phyloP scores from a whole-genome alignment of 2,113 vertebrate species.

The Amphilophus citrinellus region DNA sequence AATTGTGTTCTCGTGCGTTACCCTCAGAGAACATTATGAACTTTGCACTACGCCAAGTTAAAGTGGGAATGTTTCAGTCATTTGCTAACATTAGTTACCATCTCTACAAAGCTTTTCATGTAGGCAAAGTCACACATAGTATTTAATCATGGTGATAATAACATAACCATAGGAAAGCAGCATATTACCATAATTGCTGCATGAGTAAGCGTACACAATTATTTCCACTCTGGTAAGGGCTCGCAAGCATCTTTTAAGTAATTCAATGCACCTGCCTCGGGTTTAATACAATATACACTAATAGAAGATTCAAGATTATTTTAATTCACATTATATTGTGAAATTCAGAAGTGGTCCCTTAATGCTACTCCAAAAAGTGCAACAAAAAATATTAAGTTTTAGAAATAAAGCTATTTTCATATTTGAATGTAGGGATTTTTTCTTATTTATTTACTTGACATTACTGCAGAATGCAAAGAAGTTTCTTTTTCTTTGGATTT shows the following conservation, averaged over 20 bases:
- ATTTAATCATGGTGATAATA: conserved; percentile 11
- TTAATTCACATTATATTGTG: neutral
- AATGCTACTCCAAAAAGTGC: neutral
- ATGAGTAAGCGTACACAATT: conserved; percentile 1
- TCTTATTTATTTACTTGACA: neutral
- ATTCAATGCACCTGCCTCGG: neutral
- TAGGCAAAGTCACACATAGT: neutral
- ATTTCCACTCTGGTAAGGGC: neutral
- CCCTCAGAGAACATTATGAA: neutral
- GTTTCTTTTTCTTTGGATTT: neutral
- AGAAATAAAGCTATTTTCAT: neutral
- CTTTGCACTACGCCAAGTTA: neutral
- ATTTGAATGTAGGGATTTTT: neutral
- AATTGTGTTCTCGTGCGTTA: neutral
- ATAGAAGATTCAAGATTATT: neutral
- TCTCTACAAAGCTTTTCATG: neutral
- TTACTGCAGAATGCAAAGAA: neutral
- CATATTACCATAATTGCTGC: conserved; percentile 6
- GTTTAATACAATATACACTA: neutral
- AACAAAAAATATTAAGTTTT: neutral
- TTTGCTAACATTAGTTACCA: neutral
- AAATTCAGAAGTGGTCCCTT: neutral
- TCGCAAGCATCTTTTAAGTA: conserved; percentile 8
- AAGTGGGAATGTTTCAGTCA: neutral
- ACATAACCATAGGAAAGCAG: conserved; percentile 8